These are phyloP conservation scores for Platycercus adscitus DNA, from an alignment of 2,113 vertebrate species.

Conservation along the genomic window DNA sequence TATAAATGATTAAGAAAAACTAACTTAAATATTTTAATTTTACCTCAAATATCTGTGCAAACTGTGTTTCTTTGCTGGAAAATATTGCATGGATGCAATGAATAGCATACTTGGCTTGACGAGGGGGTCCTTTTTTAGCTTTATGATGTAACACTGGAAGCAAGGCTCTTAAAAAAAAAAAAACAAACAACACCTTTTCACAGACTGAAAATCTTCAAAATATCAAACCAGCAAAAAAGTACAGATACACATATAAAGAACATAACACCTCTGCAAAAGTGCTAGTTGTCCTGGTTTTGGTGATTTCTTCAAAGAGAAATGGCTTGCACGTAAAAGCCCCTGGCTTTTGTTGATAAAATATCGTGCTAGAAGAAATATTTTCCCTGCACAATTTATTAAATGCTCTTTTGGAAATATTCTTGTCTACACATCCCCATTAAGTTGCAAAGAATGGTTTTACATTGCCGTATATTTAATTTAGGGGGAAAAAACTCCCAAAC, in stretches of 20 bases:
- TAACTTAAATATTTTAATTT: background rate
- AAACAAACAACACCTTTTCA: background rate
- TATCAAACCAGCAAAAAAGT: background rate
- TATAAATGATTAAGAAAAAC: background rate
- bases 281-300: background rate
- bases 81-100: constrained; percentile 98
- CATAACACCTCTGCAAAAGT: background rate
- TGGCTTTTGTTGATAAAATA: background rate
- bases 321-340: background rate
- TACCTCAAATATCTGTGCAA: constrained; percentile 99
- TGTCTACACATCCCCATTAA: background rate
- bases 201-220: background rate
- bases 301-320: background rate
- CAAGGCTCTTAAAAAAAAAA: constrained; percentile 82
- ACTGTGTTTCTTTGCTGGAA: constrained; percentile 96
- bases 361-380: background rate
- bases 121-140: constrained; percentile 94
- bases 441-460: background rate
- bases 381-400: background rate
- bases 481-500: background rate
- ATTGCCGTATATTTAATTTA: background rate
- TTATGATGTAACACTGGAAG: constrained; percentile 97
- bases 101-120: constrained; percentile 97
- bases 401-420: background rate
- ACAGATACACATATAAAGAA: background rate